These are phyloP conservation scores for Cetonia aurata DNA, from an alignment of 2,888 invertebrate genomes.

Conservation along the genomic window DNA sequence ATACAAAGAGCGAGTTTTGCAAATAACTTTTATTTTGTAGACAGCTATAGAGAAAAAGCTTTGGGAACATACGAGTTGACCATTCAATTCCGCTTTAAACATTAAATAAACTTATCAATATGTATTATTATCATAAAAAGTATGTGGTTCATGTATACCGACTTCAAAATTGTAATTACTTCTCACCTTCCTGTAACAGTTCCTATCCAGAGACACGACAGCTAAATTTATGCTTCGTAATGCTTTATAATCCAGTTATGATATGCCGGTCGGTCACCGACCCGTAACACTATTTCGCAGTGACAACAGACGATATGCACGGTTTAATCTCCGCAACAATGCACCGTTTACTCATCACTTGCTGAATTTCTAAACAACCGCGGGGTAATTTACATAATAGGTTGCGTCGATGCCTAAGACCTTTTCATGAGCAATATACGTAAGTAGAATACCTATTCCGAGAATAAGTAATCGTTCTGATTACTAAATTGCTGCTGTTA, in stretches of 20 bases:
- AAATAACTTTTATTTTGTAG: no score
- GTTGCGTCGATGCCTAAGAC: background rate
- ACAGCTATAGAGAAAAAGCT: no score
- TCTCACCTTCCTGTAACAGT: background rate
- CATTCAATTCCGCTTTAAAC: no score
- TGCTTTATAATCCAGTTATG: conserved; percentile 23
- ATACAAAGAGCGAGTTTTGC: no score
- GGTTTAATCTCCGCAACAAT: conserved; percentile 13
- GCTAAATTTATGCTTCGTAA: background rate
- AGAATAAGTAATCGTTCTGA: conserved; percentile 9
- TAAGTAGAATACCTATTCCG: background rate
- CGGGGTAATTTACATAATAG: conserved; percentile 5
- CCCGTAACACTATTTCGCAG: conserved; percentile 26
- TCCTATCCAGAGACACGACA: background rate
- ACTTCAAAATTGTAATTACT: no score
- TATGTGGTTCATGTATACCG: no score
- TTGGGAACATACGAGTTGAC: no score
- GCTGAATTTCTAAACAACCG: conserved; percentile 13
- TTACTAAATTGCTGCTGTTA: conserved; percentile 20
- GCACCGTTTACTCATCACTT: conserved; percentile 14
- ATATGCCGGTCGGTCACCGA: conserved; percentile 26
- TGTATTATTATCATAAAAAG: no score
- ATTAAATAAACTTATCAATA: no score
- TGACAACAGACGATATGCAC: conserved; percentile 18
- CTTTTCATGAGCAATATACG: conserved; percentile 16